Conservation (phyloP, 2,888 invertebrate genomes). For the Drosophila koepferae region DNA sequence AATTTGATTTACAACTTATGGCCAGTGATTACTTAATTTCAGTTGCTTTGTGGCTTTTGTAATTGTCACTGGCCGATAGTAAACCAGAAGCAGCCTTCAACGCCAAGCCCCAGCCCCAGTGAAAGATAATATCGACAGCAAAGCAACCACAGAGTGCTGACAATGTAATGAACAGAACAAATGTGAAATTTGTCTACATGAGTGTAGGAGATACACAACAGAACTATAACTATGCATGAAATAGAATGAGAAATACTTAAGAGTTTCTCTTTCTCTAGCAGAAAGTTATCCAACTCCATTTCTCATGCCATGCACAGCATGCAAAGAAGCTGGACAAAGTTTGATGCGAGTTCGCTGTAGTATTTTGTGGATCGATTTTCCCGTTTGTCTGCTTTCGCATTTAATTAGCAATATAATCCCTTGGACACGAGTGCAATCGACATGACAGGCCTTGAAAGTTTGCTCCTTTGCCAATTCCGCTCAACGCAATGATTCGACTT, state of each 20-base stretch:
- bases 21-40: conserved; percentile 29
- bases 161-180: not conserved
- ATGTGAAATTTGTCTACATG: not conserved
- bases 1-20: conserved; percentile 14
- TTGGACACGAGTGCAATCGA: conserved; percentile 29
- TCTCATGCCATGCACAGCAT: conserved; percentile 8
- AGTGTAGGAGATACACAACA: not conserved
- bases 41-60: conserved; percentile 31
- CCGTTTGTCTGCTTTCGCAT: conserved; percentile 16
- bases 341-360: conserved; percentile 13
- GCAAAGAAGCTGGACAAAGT: conserved; percentile 7
- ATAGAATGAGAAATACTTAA: not conserved
- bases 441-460: conserved; percentile 46
- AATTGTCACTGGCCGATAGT: conserved; percentile 23
- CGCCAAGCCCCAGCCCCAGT: not conserved
- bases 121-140: conserved; percentile 19
- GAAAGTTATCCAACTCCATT: conserved; percentile 12
- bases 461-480: conserved; percentile 33
- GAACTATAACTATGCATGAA: not conserved
- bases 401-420: conserved; percentile 50
- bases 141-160: conserved; percentile 12
- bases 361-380: conserved; percentile 8
- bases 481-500: conserved; percentile 20
- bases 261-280: not conserved
- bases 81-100: conserved; percentile 7